Conservation (phyloP, 2,113 vertebrate species). For the Platysteira castanea region DNA sequence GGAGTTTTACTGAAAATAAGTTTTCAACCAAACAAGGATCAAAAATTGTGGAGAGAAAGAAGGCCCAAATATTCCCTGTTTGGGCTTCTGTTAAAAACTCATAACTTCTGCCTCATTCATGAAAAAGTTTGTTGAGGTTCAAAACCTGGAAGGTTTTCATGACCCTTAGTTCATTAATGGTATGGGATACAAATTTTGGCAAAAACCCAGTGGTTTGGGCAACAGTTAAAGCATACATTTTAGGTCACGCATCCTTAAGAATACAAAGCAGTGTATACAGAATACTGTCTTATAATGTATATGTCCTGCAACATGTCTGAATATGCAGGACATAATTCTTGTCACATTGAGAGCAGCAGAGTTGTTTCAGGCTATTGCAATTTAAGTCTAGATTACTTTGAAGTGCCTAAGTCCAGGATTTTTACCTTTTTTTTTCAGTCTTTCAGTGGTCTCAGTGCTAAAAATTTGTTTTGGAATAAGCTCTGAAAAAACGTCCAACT, state of each 20-base stretch:
- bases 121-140: not conserved
- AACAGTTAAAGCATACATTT: not conserved
- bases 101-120: not conserved
- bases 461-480: slow-evolving; percentile 8
- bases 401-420: not conserved
- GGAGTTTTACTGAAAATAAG: not conserved
- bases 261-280: not conserved
- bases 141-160: not conserved
- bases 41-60: not conserved
- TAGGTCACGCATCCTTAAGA: not conserved
- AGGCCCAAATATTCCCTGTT: not conserved
- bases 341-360: not conserved
- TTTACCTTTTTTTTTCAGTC: not conserved
- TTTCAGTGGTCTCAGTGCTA: not conserved
- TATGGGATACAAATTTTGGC: not conserved
- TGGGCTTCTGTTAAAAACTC: not conserved
- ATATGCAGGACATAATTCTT: slow-evolving; percentile 11
- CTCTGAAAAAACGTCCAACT: not conserved
- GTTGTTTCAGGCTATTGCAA: slow-evolving; percentile 16
- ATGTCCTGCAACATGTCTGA: not conserved
- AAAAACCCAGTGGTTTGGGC: accelerated
- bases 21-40: not conserved
- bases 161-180: not conserved
- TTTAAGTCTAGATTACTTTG: slow-evolving; percentile 3
- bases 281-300: not conserved